These are phyloP conservation scores for Ivindomyrus marchei DNA, from an alignment of 2,113 vertebrate species.

Conservation along the genomic window DNA sequence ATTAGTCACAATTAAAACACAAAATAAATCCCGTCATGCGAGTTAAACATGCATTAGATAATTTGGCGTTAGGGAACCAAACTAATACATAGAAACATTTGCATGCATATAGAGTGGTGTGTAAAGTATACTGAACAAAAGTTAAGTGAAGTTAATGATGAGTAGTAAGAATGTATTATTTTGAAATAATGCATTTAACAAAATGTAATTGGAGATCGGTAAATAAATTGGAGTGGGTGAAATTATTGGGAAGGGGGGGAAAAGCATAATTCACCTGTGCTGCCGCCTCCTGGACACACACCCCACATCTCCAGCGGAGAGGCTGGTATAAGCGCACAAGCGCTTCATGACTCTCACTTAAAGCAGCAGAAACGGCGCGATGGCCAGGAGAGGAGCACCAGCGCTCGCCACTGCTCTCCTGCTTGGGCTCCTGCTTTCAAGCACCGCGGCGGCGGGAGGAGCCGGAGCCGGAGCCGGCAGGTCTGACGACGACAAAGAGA, in stretches of 20 bases:
- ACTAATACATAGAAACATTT: not conserved
- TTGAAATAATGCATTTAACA: not conserved
- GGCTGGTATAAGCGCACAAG: constrained; percentile 23
- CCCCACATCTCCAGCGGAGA: constrained; percentile 2
- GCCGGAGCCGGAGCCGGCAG: not conserved
- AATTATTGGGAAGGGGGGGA: not conserved
- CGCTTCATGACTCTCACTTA: constrained; percentile 17
- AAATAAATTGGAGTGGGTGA: not conserved
- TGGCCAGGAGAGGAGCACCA: constrained; percentile 12
- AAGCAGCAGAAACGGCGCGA: constrained; percentile 22
- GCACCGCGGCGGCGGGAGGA: constrained; percentile 1
- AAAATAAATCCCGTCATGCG: not conserved
- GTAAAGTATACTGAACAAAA: not conserved
- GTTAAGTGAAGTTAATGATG: not conserved
- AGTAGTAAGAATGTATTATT: not conserved
- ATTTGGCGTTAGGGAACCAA: not conserved
- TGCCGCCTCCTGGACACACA: constrained; percentile 33
- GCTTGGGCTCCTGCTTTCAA: not conserved
- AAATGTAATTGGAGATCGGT: not conserved
- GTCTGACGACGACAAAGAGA: not conserved
- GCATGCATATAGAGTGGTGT: not conserved
- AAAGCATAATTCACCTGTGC: constrained; percentile 22
- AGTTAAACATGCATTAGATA: not conserved
- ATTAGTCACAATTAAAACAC: not conserved
- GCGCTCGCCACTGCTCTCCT: constrained; percentile 1